These are phyloP conservation scores for Chamaea fasciata DNA, from an alignment of 2,113 vertebrate genomes.

Conservation along the genomic window DNA sequence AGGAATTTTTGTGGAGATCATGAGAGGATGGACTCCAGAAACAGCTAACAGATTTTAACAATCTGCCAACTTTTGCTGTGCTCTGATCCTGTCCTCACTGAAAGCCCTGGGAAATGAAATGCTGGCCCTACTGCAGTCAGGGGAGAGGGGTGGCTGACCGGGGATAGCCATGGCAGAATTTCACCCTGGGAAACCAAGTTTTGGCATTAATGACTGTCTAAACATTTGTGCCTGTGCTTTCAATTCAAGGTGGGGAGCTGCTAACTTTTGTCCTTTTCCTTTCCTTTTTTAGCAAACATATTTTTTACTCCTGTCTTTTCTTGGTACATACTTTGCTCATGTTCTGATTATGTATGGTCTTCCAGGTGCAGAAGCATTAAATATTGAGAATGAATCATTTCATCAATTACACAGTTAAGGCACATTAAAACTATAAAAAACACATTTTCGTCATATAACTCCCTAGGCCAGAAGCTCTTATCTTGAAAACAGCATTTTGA, in stretches of 20 bases:
- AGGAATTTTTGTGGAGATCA: background rate
- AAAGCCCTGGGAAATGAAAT: background rate
- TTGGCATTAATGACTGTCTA: background rate
- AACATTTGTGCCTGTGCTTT: background rate
- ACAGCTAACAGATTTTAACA: background rate
- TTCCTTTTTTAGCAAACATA: background rate
- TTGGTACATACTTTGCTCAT: background rate
- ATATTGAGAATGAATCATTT: background rate
- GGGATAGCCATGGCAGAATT: background rate
- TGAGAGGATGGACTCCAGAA: background rate
- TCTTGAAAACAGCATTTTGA: background rate
- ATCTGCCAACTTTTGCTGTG: background rate
- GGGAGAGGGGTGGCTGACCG: background rate
- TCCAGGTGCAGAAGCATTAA: background rate
- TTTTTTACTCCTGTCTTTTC: background rate
- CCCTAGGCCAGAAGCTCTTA: background rate
- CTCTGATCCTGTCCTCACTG: background rate
- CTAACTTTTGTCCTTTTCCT: background rate
- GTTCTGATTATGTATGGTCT: background rate
- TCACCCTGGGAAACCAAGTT: background rate
- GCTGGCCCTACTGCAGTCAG: background rate
- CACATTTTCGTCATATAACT: background rate
- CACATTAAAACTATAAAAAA: background rate
- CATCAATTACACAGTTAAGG: background rate
- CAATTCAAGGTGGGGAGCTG: background rate